Percentiles rank a stretch among this genome's conserved stretches.
phyloP scores from a whole-genome alignment of 1,140 invertebrate genomes.

The Trichomalopsis sarcophagae region DNA sequence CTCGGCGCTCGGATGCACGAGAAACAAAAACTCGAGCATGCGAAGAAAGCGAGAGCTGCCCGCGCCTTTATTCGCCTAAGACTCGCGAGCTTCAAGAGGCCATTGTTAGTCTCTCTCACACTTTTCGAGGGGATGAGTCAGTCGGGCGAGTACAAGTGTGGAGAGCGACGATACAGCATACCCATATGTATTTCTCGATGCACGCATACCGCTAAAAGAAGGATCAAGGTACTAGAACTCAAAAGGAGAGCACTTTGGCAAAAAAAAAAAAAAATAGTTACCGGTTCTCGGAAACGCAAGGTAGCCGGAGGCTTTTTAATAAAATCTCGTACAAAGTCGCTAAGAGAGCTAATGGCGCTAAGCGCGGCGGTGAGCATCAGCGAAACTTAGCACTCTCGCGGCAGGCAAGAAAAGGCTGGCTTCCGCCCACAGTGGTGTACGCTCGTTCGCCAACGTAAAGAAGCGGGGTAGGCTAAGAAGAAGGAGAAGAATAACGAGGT shows the following conservation, averaged over 20 bases:
- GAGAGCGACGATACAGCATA: background rate
- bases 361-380: background rate
- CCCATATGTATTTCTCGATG: too few relatives aligned
- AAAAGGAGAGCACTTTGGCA: background rate
- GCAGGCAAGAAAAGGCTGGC: background rate
- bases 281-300: background rate
- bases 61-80: constrained; percentile 5
- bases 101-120: constrained; percentile 31
- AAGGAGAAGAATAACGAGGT: background rate
- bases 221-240: background rate
- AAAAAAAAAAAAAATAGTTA: background rate
- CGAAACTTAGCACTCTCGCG: background rate
- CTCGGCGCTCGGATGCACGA: background rate
- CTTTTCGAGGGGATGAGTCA: constrained; percentile 37
- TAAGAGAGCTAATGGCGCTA: background rate
- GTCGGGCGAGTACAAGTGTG: background rate
- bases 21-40: constrained; percentile 32
- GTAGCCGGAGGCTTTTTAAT: background rate
- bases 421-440: background rate
- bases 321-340: background rate
- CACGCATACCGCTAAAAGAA: too few relatives aligned
- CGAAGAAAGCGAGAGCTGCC: background rate
- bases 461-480: background rate
- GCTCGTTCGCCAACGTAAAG: background rate
- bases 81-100: constrained; percentile 5